Base-by-base conservation (phyloP, 2,797 vertebrate species). In the Spinibarbus caldwelli region DNA sequence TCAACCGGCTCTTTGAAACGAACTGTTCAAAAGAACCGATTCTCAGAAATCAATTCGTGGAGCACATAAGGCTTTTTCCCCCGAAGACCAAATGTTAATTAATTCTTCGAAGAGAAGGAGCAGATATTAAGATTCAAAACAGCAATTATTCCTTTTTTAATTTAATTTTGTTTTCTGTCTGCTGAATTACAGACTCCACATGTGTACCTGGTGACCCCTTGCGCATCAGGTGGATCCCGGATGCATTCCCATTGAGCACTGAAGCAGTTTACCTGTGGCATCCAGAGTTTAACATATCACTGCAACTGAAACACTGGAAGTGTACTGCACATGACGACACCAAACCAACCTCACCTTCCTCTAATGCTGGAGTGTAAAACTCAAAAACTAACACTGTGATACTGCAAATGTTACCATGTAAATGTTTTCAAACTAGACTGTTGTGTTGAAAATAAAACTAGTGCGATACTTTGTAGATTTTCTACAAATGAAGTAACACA, bases 211-310 rank as follows among this genome's bases (percentile, higher is more conserved):
- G 62, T 84, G 77, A 72, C 52, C 84, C 67, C 38, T 71, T 72
- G 73, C 3, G 29, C 54, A 59, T 59, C 66, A 80, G 66, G 49
- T 38, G 83, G 66, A 71, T 26, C 57, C 59, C 0, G 62, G 72
- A 52, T n/a, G n/a, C 82, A 66, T 67, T 52, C 67, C 36, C 10
- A 0, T 59, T 26, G 9, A 57, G 31, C 34, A 21, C 36, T 10
- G 49, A 78, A 57, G 49, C 36, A 5, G 59, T 70, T 45, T 70
- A 43, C 26, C 36, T 59, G 49, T 71, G 83, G 66, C 75, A 45
- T 70, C 73, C 82, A 68, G 59, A 77, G 45, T 57, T 84, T 49
- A 84, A 31, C 47, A 77, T 83, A 36, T 57, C 73, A 78, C 82
- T 77, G 73, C 6, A 70, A 6, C 82, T 43, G 45, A 41, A 84